A percentile compares a stretch with the other conserved stretches of the same genome.
These are phyloP conservation scores for Melanargia galathea DNA, from an alignment of 2,888 invertebrate genomes.

Conservation along the genomic window DNA sequence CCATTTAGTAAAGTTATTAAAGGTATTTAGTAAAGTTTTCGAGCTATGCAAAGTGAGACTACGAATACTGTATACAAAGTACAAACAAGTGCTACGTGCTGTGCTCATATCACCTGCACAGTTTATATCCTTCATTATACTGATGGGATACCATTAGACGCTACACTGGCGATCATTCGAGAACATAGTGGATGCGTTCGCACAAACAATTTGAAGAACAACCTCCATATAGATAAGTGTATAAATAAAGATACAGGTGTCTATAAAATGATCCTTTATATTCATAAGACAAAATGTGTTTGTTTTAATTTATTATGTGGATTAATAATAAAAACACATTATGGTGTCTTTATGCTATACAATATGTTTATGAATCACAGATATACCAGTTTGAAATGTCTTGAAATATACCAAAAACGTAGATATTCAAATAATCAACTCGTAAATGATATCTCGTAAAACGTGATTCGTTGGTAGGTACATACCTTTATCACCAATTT, in stretches of 20 bases:
- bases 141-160: slow-evolving; percentile 25
- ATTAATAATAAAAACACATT: too few relatives aligned
- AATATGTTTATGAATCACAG: slow-evolving; percentile 1
- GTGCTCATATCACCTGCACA: slow-evolving; percentile 29
- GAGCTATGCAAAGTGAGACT: too few relatives aligned
- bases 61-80: too few relatives aligned
- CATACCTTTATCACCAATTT: too few relatives aligned
- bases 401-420: neutral
- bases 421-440: neutral
- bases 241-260: neutral
- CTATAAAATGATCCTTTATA: neutral
- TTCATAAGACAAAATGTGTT: neutral
- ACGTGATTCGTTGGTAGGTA: too few relatives aligned
- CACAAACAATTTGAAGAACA: slow-evolving; percentile 10
- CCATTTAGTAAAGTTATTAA: too few relatives aligned
- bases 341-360: neutral
- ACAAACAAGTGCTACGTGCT: slow-evolving; percentile 25
- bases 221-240: neutral
- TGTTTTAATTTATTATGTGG: too few relatives aligned
- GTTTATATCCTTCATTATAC: slow-evolving; percentile 23
- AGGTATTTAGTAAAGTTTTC: too few relatives aligned
- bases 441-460: too few relatives aligned
- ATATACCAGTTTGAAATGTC: neutral
- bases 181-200: slow-evolving; percentile 5
- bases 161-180: slow-evolving; percentile 13